Evolutionary conservation across 2,797 vertebrate genomes (phyloP).

Genomic region (Borostomias antarcticus): DNA sequence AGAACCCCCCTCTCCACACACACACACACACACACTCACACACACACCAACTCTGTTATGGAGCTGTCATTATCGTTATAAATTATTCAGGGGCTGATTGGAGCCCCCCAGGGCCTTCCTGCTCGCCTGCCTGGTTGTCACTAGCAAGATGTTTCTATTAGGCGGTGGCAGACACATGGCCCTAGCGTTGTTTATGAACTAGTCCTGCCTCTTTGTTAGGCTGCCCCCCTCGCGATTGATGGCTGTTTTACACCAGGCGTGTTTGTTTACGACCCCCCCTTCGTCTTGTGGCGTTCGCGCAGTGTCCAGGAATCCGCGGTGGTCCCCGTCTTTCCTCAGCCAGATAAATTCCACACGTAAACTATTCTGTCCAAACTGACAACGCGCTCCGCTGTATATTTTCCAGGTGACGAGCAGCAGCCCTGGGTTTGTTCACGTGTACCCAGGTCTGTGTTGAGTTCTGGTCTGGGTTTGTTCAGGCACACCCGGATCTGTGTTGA

Average conservation of each 20-base stretch:
- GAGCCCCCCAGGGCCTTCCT: conserved; percentile 43
- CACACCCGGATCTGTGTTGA: no score
- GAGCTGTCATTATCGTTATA: conserved; percentile 68
- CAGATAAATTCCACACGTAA: conserved; percentile 40
- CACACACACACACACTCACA: not conserved
- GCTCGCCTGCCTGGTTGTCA: conserved; percentile 41
- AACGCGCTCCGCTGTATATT: no score
- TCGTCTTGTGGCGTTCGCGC: no score
- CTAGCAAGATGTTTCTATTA: conserved; percentile 53
- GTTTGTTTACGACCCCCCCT: not conserved
- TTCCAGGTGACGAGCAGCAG: no score
- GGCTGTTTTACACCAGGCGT: conserved; percentile 28
- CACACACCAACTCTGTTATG: conserved; percentile 17
- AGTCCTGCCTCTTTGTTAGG: conserved; percentile 26
- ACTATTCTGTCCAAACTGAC: conserved; percentile 49
- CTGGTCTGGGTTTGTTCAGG: no score
- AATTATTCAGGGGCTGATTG: conserved; percentile 70
- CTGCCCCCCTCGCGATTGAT: conserved; percentile 1
- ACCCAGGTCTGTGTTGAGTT: no score
- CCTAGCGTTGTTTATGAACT: conserved; percentile 56
- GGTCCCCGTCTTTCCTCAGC: conserved; percentile 23
- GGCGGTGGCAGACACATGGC: conserved; percentile 30
- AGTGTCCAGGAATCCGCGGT: not conserved
- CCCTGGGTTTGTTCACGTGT: no score
- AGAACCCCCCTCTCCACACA: not conserved